Percentiles rank a stretch among this genome's conserved stretches.
These are phyloP conservation scores for Formica aserva DNA, from an alignment of 2,888 invertebrate genomes.

Conservation along the genomic window DNA sequence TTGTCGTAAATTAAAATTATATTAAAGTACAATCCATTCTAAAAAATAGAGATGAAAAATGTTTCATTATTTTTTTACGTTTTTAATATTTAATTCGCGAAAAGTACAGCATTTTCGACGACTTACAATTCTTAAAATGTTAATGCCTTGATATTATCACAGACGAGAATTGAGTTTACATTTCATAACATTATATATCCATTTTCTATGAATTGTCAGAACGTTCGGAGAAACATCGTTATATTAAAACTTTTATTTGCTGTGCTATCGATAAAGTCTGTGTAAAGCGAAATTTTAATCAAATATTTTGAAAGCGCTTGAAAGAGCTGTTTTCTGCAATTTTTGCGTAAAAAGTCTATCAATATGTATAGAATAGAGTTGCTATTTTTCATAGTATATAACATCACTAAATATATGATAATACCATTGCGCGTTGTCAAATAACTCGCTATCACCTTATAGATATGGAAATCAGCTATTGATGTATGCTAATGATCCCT, in stretches of 20 bases:
- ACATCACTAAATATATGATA: slow-evolving; percentile 31
- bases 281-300: neutral
- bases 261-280: neutral
- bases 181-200: neutral
- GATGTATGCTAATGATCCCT: slow-evolving; percentile 36
- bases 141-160: neutral
- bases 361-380: slow-evolving; percentile 21
- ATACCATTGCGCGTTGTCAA: slow-evolving; percentile 22
- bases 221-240: neutral
- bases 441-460: slow-evolving; percentile 32
- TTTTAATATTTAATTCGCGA: neutral
- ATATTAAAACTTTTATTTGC: neutral
- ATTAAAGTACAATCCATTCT: neutral
- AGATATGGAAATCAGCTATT: slow-evolving; percentile 38
- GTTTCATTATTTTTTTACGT: neutral
- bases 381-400: slow-evolving; percentile 27
- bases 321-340: neutral
- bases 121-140: slow-evolving; percentile 14
- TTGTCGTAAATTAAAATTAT: neutral
- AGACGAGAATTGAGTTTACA: neutral
- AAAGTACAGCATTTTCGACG: neutral
- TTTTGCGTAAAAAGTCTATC: slow-evolving; percentile 35
- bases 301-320: neutral
- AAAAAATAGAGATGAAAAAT: neutral
- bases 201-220: neutral